A percentile compares a stretch with the other conserved stretches of the same genome.
Evolutionary conservation across 1,140 invertebrate genomes (phyloP).

Genomic region (Ctenoplectra terminalis): DNA sequence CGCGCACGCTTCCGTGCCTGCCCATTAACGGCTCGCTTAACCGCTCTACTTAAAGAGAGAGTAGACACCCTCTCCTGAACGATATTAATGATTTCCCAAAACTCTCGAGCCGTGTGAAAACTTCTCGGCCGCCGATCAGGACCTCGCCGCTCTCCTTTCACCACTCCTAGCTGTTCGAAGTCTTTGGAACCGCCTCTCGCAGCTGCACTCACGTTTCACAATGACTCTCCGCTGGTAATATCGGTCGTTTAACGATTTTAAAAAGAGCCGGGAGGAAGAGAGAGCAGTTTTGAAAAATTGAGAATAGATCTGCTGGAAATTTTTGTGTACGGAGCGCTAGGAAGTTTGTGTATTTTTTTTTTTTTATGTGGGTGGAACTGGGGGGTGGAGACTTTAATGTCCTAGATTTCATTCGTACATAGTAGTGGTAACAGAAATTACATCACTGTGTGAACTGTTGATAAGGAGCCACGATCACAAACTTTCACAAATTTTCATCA

Average conservation of each 20-base stretch:
- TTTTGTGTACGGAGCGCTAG: too few species aligned
- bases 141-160: conserved; percentile 37
- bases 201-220: conserved; percentile 16
- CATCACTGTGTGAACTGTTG: too few species aligned
- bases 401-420: too few species aligned
- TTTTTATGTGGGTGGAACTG: too few species aligned
- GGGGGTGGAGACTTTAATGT: too few species aligned
- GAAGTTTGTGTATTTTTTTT: too few species aligned
- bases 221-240: neutral
- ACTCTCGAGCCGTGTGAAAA: conserved; percentile 74
- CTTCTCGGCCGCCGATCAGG: conserved; percentile 25
- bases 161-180: neutral
- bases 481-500: too few species aligned
- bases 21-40: conserved; percentile 63
- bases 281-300: neutral
- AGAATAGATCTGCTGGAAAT: neutral
- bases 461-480: too few species aligned
- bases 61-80: conserved; percentile 42
- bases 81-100: conserved; percentile 80
- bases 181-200: conserved; percentile 2
- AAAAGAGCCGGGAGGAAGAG: neutral
- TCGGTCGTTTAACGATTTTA: neutral
- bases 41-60: conserved; percentile 25
- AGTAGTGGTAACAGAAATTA: too few species aligned
- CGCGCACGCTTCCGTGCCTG: conserved; percentile 57